Percentiles rank a stretch among this genome's conserved stretches.
phyloP scores from a whole-genome alignment of 2,113 vertebrate species.

The Phycodurus eques region DNA sequence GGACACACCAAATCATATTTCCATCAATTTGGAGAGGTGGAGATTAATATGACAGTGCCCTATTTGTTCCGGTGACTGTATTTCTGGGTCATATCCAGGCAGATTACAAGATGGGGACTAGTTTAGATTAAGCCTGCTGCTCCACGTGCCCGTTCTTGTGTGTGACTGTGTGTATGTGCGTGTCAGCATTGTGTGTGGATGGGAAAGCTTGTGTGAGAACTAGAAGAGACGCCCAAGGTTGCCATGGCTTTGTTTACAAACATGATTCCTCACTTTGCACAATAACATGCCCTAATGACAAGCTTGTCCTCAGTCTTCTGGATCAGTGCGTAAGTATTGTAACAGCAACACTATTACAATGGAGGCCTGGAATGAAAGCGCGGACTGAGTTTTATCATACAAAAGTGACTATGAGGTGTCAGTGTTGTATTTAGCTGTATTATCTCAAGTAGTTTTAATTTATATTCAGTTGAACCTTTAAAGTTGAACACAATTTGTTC shows the following conservation, averaged over 20 bases:
- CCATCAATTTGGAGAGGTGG: slow-evolving; percentile 66
- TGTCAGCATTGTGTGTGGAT: slow-evolving; percentile 24
- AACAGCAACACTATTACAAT: slow-evolving; percentile 5
- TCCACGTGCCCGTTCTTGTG: slow-evolving; percentile 1
- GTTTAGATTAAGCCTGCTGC: slow-evolving; percentile 47
- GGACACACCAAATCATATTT: slow-evolving; percentile 59
- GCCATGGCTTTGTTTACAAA: slow-evolving; percentile 74
- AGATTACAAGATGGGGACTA: slow-evolving; percentile 64
- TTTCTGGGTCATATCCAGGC: slow-evolving; percentile 75
- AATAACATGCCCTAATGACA: slow-evolving; percentile 69
- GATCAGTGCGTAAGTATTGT: slow-evolving; percentile 55
- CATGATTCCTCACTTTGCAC: slow-evolving; percentile 62
- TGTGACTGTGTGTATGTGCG: slow-evolving; percentile 7
- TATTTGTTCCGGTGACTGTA: slow-evolving; percentile 75
- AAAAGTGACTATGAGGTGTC: slow-evolving; percentile 36
- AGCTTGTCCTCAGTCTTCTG: slow-evolving; percentile 58
- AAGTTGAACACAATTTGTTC: no score
- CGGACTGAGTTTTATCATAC: slow-evolving; percentile 49
- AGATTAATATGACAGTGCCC: slow-evolving; percentile 66
- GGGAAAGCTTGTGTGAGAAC: slow-evolving; percentile 31
- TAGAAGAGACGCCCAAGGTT: slow-evolving; percentile 52
- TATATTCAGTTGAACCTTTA: no score
- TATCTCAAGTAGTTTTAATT: no score
- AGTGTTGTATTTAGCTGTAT: background rate
- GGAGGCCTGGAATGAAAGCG: slow-evolving; percentile 8